phyloP scores from a whole-genome alignment of 2,113 vertebrate genomes.

The Plecotus auritus region DNA sequence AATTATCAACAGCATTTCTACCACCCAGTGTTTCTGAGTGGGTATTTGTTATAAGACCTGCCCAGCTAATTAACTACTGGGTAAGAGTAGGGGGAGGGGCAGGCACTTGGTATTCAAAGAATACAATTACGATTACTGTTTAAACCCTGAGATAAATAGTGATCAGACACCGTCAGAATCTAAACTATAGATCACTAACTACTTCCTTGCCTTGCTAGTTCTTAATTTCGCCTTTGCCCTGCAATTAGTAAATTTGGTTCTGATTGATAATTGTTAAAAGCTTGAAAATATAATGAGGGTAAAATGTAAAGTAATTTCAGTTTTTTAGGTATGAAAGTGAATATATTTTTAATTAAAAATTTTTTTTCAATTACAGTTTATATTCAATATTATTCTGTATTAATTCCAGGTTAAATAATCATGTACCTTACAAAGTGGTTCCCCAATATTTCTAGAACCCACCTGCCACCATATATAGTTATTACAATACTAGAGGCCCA shows the following conservation, averaged over 20 bases:
- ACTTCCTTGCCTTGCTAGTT: background rate
- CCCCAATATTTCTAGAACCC: background rate
- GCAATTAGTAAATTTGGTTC: background rate
- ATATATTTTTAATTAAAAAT: background rate
- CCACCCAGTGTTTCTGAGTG: conserved; percentile 70
- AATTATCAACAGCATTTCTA: conserved; percentile 71
- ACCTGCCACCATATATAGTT: background rate
- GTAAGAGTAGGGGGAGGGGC: conserved; percentile 28
- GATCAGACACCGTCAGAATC: conserved; percentile 28
- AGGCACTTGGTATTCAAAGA: conserved; percentile 61
- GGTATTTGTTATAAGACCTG: conserved; percentile 69
- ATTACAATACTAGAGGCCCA: background rate
- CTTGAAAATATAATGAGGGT: background rate
- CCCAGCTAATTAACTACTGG: conserved; percentile 67
- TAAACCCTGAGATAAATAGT: conserved; percentile 64
- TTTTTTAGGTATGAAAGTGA: background rate
- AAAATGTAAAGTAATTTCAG: background rate
- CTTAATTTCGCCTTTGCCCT: background rate
- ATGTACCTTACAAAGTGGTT: background rate
- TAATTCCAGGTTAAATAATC: background rate
- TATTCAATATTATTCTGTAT: background rate
- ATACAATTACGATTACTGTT: conserved; percentile 71
- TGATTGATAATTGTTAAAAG: conserved; percentile 22
- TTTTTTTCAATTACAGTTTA: background rate
- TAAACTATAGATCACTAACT: background rate